Evolutionary conservation across 2,797 vertebrate species (phyloP).

Genomic region (Danio jaintianensis): DNA sequence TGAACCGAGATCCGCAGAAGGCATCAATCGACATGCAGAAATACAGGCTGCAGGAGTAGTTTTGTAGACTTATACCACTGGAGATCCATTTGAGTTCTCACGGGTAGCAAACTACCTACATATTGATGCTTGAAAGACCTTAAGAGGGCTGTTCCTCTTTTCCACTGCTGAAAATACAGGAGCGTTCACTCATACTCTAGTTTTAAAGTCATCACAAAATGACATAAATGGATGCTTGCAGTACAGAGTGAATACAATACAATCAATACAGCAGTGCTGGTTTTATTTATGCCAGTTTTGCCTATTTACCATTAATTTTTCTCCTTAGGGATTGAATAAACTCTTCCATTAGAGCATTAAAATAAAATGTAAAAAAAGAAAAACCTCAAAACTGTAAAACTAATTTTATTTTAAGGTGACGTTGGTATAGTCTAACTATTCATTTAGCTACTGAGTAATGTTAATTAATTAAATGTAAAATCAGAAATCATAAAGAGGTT

Average conservation of each 20-base stretch:
- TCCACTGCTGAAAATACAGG: not conserved
- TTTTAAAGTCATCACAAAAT: not conserved
- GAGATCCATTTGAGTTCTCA: not conserved
- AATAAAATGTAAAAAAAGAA: no score
- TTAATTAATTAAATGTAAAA: no score
- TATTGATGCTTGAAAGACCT: not conserved
- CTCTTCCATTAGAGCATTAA: no score
- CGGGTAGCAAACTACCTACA: not conserved
- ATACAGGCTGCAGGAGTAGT: constrained; percentile 3
- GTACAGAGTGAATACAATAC: no score
- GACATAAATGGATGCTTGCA: not conserved
- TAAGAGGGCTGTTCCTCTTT: not conserved
- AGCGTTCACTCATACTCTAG: not conserved
- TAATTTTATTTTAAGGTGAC: no score
- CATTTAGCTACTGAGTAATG: no score
- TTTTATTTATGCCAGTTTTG: not conserved
- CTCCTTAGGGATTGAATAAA: no score
- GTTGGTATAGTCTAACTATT: no score
- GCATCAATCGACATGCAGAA: constrained; percentile 59
- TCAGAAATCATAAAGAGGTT: no score
- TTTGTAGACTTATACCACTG: not conserved
- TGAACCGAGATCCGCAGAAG: constrained; percentile 67
- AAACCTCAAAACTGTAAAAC: no score
- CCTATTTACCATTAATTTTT: not conserved
- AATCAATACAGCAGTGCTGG: no score